Evolutionary conservation across 1,140 invertebrate species (phyloP).

Genomic region (Araneus ventricosus): DNA sequence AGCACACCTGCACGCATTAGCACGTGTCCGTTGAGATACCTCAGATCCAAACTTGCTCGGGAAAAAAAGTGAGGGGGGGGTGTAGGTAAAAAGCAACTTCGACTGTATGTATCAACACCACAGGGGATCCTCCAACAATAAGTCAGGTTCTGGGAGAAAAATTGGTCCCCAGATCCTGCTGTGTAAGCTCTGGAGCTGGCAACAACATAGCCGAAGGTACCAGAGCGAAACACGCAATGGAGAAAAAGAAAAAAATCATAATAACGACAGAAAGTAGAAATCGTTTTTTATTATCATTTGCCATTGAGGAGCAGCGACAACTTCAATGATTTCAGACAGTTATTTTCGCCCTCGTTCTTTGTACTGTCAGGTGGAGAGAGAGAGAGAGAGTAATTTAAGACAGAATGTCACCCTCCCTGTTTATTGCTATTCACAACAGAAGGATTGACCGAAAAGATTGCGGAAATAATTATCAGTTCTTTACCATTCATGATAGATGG

Average conservation of each 20-base stretch:
- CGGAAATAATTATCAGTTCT: background rate
- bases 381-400: background rate
- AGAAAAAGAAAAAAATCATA: background rate
- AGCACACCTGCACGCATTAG: constrained; percentile 66
- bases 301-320: background rate
- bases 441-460: background rate
- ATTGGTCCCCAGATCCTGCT: constrained; percentile 53
- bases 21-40: constrained; percentile 52
- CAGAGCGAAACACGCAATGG: constrained; percentile 4
- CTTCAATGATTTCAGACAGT: constrained; percentile 16
- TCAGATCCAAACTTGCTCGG: background rate
- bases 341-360: background rate
- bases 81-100: constrained; percentile 37
- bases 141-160: constrained; percentile 53
- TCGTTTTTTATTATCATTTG: background rate
- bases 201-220: constrained; percentile 48
- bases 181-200: constrained; percentile 4
- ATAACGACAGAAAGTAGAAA: background rate
- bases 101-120: constrained; percentile 55
- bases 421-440: background rate
- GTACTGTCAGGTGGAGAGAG: background rate
- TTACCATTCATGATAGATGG: background rate
- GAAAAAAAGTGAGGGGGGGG: constrained; percentile 5
- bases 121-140: constrained; percentile 56
- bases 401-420: background rate